Conservation (phyloP, 2,113 vertebrate species). For the Thamnophis sirtalis region DNA sequence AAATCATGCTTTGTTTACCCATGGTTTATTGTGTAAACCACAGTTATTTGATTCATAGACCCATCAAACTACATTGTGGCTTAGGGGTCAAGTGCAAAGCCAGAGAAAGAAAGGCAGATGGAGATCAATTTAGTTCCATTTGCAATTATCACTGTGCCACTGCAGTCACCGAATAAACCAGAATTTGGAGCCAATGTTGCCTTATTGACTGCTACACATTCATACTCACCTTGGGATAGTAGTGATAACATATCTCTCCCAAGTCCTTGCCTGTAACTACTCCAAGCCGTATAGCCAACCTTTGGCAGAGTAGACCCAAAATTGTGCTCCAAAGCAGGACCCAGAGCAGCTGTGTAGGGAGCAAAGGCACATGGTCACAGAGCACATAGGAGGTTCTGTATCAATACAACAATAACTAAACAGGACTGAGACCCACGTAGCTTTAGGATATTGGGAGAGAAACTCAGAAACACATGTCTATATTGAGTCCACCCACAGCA, state of each 20-base stretch:
- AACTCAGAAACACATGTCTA: neutral
- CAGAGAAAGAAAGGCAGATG: neutral
- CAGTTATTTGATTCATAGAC: neutral
- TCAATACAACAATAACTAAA: neutral
- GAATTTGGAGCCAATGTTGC: neutral
- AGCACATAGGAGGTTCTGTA: neutral
- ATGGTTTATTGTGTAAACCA: neutral
- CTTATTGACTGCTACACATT: neutral
- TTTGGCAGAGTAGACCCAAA: slow-evolving; percentile 73
- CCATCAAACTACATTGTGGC: neutral
- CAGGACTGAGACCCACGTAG: neutral
- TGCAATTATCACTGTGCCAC: neutral
- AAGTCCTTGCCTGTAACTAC: slow-evolving; percentile 76
- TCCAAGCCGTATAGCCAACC: slow-evolving; percentile 72
- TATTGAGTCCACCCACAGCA: neutral
- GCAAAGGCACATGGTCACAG: neutral
- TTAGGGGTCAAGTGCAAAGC: neutral
- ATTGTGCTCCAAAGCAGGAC: slow-evolving; percentile 74
- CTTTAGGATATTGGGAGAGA: neutral
- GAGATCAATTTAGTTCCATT: neutral
- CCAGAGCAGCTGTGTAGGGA: slow-evolving; percentile 70
- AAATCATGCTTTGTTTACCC: neutral
- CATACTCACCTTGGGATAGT: slow-evolving; percentile 76
- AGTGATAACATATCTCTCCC: slow-evolving; percentile 68
- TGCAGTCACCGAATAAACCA: neutral